These are phyloP conservation scores for Rhynchonycteris naso DNA, from an alignment of 2,797 vertebrate species.

Conservation along the genomic window DNA sequence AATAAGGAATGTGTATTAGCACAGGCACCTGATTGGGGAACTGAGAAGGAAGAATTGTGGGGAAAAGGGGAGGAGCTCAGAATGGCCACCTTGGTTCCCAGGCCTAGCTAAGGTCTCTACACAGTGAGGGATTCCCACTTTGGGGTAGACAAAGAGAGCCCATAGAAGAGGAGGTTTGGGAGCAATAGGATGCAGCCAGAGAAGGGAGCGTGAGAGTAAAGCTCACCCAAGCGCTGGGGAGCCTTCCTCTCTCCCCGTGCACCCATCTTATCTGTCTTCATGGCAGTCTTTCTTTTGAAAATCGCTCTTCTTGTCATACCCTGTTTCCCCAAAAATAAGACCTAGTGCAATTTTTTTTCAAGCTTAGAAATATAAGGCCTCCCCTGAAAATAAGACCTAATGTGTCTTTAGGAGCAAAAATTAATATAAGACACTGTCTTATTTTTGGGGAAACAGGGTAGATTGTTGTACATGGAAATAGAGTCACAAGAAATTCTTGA, in stretches of 20 bases:
- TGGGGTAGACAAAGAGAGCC: not conserved
- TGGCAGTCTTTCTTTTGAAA: not conserved
- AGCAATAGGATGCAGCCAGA: not conserved
- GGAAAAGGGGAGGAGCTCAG: not conserved
- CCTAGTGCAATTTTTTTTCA: too few relatives aligned
- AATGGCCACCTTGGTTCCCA: not conserved
- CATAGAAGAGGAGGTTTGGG: not conserved
- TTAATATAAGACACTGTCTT: too few relatives aligned
- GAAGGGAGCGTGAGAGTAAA: rapidly evolving
- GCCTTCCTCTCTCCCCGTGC: rapidly evolving
- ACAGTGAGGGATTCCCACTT: not conserved
- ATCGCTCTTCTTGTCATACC: not conserved
- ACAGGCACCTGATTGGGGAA: not conserved
- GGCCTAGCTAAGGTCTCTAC: rapidly evolving
- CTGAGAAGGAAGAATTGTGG: not conserved
- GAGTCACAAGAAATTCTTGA: too few relatives aligned
- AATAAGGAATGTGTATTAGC: not conserved
- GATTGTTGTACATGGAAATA: too few relatives aligned
- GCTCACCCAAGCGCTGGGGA: rapidly evolving
- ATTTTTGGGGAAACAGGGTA: too few relatives aligned
- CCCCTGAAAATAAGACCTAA: too few relatives aligned
- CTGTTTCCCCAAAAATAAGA: too few relatives aligned
- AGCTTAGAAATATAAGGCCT: too few relatives aligned
- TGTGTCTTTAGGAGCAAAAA: too few relatives aligned
- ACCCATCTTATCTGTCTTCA: not conserved